Base-by-base conservation (phyloP, 2,888 invertebrate genomes). In the Gastrophysa polygoni region DNA sequence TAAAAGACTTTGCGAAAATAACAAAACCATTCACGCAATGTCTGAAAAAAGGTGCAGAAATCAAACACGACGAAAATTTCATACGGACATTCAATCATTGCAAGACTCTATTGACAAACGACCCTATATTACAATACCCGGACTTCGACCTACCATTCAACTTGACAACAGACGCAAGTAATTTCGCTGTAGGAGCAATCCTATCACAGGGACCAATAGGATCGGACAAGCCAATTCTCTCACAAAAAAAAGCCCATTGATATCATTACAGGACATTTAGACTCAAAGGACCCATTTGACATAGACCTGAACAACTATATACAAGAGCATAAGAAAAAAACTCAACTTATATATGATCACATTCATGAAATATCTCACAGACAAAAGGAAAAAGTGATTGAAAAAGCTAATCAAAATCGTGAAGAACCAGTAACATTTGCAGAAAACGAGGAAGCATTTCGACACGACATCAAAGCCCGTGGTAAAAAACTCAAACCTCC, bases 81-180 rank as follows among this genome's bases (percentile, higher is more conserved):
- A 7, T 32, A 11, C 32, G 10, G 11, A 32, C 8, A 32, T 32
- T 11, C 10, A 32, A 32, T 2, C 10, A 7, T 20, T 55, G 54
- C n/a, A 59, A 58, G 28, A 38, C 57, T 14, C 32, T 64, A 4
- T 17, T 68, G 21, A 57, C 32, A 3, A 58, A 51, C 16, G 57
- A 46, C n/a, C n/a, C n/a, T n/a, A n/a, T n/a, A n/a, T n/a, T n/a
- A 47, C 67, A 72, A 54, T 75, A 72, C 51, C 75, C 76, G 1
- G 68, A 77, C 61, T 74, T 74, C 64, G 43, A 57, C 0, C 63
- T 69, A 68, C 51, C 61, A 34, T 79, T 74, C 59, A 71, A 61
- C 58, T 57, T 75, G 10, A 75, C 72, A 4, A 79, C 72, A 14
- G 78, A 72, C 49, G 77, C 72, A 17, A 72, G 67, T 20, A 73